Base-by-base conservation (phyloP, 2,888 invertebrate genomes). In the Caenorhabditis panamensis region DNA sequence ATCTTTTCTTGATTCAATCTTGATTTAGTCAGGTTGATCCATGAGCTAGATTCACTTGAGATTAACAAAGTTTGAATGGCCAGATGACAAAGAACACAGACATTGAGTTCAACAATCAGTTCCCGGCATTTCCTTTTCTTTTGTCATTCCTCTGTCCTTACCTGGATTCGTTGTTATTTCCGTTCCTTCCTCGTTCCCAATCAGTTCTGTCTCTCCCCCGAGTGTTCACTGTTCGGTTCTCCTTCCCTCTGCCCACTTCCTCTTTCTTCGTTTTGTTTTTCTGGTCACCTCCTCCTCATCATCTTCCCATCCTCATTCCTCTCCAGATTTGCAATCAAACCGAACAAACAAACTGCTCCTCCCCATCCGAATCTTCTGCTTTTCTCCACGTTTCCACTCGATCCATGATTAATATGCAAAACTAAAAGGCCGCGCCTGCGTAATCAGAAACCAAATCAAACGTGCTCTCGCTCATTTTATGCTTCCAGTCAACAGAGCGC, bases 391-490 rank as follows among this genome's bases (percentile, higher is more conserved):
- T 51, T 37, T 64, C 22, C 24, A 4, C 20, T 36, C 41, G 16
- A 16, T 36, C 53, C 51, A 28, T 36, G 26, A 66, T 67, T 67
- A 67, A 56, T 67, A 67, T 67, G 67, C 67, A 56, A 56, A 67
- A 41, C 41, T 66, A n/a, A n/a, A n/a, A n/a, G 24, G 51, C 20
- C 6, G 41, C 18, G 41, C 41, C 53, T 44, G 66, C 67, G 67
- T 67, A 67, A 67, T 67, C 67, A 67, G 67, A 67, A 56, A 67
- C 59, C 37, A 26, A 28, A 28, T 37, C 54, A 64, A n/a, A 53
- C 41, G 41, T 41, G 24, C 20, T 24, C 36, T 64, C 22, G 26
- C 24, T 53, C 47, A 47, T 47, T 41, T 36, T n/a, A n/a, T 61
- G 20, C 36, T 63, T 49, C 63, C 63, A 51, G 41, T 41, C 13